Base-by-base conservation (phyloP, 2,113 vertebrate genomes). In the Sturnira hondurensis region DNA sequence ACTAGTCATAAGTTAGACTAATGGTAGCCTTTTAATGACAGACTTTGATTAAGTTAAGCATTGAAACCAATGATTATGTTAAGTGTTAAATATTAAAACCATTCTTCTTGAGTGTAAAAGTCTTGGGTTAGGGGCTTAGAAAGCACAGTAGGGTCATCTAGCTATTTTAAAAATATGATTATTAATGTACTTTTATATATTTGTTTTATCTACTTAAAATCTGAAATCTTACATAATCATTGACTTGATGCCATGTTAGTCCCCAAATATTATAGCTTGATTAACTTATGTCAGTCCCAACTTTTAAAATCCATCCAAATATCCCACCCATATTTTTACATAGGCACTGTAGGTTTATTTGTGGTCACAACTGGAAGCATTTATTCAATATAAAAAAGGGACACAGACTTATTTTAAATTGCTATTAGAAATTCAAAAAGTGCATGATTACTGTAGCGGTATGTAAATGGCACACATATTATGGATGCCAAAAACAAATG, bases 361-460 rank as follows among this genome's bases (percentile, higher is more conserved):
- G 50, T 90, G 96, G 76, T 96, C 31, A 97, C 86, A 97, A 96
- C 93, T 73, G 70, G 2, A 63, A 97, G 58, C 52, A 97, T 86
- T 96, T 50, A 61, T 81, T 89, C 70, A 74, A 86, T 45, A 47
- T 78, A 54, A 63, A 65, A 56, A 83, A 7, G 13, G 45, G 56
- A 56, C 36, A 71, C 28, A 85, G 52, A 63, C 5, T 63, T 47
- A 67, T 89, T 63, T 80, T 70, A 83, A 70, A 41, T 89, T 77
- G 0, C 24, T 45, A 7, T 97, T 98, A 76, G 63, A 82, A 76
- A 89, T 88, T 97, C 97, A 97, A 88, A 97, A 88, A 97, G 87
- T 87, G 70, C 86, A 86, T 97, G 96, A 96, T 96, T 98, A 91
- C 82, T 87, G 76, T 50, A 94, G 89, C 92, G 98, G 80, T 96